Conservation (phyloP, 2,113 vertebrate genomes). For the Gymnorhina tibicen region DNA sequence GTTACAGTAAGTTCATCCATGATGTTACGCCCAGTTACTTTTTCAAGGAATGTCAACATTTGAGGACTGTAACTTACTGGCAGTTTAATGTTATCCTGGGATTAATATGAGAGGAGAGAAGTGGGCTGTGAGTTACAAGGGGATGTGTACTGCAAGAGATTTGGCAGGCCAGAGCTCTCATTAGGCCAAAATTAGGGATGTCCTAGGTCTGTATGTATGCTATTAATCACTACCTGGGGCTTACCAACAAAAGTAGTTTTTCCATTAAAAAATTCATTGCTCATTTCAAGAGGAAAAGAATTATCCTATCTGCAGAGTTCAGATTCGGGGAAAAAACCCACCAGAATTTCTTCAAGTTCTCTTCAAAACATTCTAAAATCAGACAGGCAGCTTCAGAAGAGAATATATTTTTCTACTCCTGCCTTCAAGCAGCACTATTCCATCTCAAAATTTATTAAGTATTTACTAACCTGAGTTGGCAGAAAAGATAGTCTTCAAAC, state of each 20-base stretch:
- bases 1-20: neutral
- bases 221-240: neutral
- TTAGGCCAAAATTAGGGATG: conserved; percentile 32
- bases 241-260: conserved; percentile 30
- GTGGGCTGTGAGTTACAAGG: neutral
- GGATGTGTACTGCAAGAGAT: conserved; percentile 17
- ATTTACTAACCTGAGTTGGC: neutral
- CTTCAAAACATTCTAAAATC: neutral
- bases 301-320: neutral
- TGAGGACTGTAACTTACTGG: neutral
- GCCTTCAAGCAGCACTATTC: neutral
- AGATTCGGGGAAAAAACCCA: neutral
- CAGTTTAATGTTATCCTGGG: conserved; percentile 43
- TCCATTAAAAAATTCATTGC: conserved; percentile 34
- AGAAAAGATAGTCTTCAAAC: neutral
- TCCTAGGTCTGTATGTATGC: neutral
- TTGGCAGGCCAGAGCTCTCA: conserved; percentile 31
- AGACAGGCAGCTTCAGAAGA: neutral
- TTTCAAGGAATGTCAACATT: conserved; percentile 31
- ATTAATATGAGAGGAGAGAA: conserved; percentile 1
- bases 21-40: neutral
- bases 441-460: neutral
- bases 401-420: neutral
- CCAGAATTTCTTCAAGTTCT: neutral
- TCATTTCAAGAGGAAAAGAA: neutral